phyloP scores from a whole-genome alignment of 92 coral and sea anemone genomes.

The Phenganax marumi region DNA sequence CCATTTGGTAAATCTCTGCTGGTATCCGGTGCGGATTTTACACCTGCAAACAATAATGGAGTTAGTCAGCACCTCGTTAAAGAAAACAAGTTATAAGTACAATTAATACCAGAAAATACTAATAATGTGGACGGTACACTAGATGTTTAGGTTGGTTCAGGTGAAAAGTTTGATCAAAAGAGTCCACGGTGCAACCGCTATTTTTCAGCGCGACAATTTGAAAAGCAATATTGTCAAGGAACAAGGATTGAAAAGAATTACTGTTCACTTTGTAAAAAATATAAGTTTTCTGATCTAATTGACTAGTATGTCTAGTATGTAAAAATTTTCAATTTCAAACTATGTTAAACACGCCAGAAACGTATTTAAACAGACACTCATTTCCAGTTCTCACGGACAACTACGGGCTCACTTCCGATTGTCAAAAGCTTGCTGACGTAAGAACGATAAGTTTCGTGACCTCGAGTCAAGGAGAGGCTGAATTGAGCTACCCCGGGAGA shows the following conservation, averaged over 20 bases:
- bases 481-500: not conserved
- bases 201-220: too few species aligned
- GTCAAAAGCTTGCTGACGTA: conserved; percentile 8
- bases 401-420: conserved; percentile 14
- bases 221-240: too few species aligned
- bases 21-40: conserved; percentile 27
- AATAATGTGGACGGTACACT: too few species aligned
- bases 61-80: too few species aligned
- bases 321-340: not conserved
- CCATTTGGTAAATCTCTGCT: conserved; percentile 13
- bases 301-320: too few species aligned
- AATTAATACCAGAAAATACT: not conserved
- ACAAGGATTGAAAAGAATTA: too few species aligned
- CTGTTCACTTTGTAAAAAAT: not conserved
- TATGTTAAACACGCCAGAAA: conserved; percentile 2
- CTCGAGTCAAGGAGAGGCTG: not conserved
- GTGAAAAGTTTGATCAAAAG: too few species aligned
- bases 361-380: not conserved
- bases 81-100: not conserved
- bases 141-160: too few species aligned
- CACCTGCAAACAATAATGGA: not conserved
- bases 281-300: not conserved
- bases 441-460: not conserved
- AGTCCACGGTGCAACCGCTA: too few species aligned
- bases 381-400: conserved; percentile 21